Evolutionary conservation across 2,113 vertebrate species (phyloP).

Genomic region (Loxodonta africana): DNA sequence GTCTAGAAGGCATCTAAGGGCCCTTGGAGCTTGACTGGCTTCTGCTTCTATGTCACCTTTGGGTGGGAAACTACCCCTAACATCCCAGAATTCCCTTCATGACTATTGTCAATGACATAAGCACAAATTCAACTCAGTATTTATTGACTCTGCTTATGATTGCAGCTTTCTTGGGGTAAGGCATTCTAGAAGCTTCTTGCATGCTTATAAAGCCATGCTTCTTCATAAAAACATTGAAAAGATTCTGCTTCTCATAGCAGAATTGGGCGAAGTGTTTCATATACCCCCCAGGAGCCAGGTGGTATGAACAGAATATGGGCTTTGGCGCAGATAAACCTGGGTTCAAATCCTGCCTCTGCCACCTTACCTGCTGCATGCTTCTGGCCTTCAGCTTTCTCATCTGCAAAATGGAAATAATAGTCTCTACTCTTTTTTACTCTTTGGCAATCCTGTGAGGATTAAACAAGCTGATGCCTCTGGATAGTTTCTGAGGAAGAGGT

Average conservation of each 20-base stretch:
- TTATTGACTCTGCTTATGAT: not conserved
- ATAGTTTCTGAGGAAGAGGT: not conserved
- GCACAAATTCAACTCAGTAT: not conserved
- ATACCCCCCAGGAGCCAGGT: not conserved
- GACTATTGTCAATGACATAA: not conserved
- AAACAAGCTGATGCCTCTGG: not conserved
- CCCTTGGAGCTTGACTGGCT: not conserved
- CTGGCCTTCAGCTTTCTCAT: not conserved
- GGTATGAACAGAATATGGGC: not conserved
- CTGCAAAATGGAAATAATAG: not conserved
- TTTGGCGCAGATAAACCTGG: not conserved
- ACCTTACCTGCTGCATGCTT: not conserved
- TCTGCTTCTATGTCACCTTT: not conserved
- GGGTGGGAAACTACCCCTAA: not conserved
- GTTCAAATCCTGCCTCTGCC: not conserved
- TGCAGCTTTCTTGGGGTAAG: not conserved
- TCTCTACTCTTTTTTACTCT: too few relatives aligned
- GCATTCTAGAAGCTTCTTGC: not conserved
- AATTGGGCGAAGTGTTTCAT: not conserved
- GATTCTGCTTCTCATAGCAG: not conserved
- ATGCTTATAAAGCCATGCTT: not conserved
- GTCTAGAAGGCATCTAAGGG: not conserved
- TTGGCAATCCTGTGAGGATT: not conserved
- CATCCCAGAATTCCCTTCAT: not conserved
- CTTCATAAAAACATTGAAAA: not conserved